Percentiles rank a stretch among this genome's conserved stretches.
Evolutionary conservation across 1,140 invertebrate species (phyloP).

Genomic region (Muscidifurax raptorellus): DNA sequence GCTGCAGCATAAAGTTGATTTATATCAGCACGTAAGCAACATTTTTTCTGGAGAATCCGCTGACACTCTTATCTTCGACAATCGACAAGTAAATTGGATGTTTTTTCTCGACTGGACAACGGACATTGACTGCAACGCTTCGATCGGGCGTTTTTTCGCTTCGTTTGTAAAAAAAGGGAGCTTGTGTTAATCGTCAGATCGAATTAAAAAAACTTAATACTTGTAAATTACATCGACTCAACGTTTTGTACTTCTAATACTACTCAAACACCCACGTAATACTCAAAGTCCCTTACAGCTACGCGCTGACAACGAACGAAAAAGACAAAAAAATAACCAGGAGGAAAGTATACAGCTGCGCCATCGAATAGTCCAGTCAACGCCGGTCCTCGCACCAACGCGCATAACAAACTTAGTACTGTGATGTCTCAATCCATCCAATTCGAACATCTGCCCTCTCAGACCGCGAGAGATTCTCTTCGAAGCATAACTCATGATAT

Average conservation of each 20-base stretch:
- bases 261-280: slow-evolving; percentile 38
- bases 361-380: slow-evolving; percentile 31
- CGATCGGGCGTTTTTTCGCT: slow-evolving; percentile 7
- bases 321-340: background rate
- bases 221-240: background rate
- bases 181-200: background rate
- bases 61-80: background rate
- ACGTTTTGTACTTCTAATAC: slow-evolving; percentile 45
- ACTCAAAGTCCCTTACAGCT: slow-evolving; percentile 39
- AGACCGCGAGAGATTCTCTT: slow-evolving; percentile 13
- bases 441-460: slow-evolving; percentile 7
- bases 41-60: background rate
- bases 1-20: slow-evolving; percentile 33
- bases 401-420: background rate
- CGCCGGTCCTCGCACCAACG: background rate
- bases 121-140: background rate
- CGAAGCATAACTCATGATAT: slow-evolving; percentile 24
- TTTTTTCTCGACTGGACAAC: background rate
- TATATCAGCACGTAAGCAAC: slow-evolving; percentile 28
- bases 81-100: slow-evolving; percentile 3
- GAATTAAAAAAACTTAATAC: slow-evolving; percentile 30
- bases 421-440: slow-evolving; percentile 20
- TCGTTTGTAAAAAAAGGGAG: background rate
- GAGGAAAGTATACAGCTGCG: background rate
- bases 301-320: background rate